Percentiles rank a stretch among this genome's conserved stretches.
phyloP scores from a whole-genome alignment of 2,797 vertebrate genomes.

The Uromys caudimaculatus region DNA sequence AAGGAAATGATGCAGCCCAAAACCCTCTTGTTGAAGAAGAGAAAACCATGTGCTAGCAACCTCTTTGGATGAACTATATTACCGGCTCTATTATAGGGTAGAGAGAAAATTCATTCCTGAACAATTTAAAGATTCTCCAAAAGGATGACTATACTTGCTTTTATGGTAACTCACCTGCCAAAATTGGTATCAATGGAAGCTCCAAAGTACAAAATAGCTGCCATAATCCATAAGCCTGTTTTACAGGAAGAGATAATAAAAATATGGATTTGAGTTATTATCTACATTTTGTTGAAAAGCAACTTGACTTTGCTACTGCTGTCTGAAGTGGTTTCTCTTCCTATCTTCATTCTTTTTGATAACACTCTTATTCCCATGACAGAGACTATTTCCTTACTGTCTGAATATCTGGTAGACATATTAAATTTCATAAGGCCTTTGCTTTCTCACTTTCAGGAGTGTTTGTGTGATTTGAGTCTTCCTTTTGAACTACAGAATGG shows the following conservation, averaged over 20 bases:
- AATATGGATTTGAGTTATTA: background rate
- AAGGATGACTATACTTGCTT: background rate
- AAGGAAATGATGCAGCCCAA: background rate
- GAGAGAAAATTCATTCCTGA: background rate
- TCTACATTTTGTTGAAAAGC: background rate
- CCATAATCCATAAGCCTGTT: slow-evolving; percentile 92
- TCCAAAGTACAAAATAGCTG: slow-evolving; percentile 93
- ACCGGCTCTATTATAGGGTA: background rate
- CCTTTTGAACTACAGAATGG: slow-evolving; percentile 11
- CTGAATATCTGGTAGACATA: background rate
- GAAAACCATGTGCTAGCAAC: background rate
- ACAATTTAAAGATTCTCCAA: background rate
- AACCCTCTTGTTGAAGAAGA: background rate
- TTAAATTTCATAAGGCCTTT: background rate
- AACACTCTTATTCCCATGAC: background rate
- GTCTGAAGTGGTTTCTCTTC: background rate
- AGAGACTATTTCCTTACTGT: background rate
- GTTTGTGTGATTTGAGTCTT: background rate
- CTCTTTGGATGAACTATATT: background rate
- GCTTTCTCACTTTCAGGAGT: background rate
- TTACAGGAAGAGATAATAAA: slow-evolving; percentile 38
- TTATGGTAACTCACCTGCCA: slow-evolving; percentile 91
- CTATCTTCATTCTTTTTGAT: background rate
- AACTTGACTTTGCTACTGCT: background rate
- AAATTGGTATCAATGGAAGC: slow-evolving; percentile 92